phyloP scores from a whole-genome alignment of 2,797 vertebrate species.

The Thalassophryne amazonica region DNA sequence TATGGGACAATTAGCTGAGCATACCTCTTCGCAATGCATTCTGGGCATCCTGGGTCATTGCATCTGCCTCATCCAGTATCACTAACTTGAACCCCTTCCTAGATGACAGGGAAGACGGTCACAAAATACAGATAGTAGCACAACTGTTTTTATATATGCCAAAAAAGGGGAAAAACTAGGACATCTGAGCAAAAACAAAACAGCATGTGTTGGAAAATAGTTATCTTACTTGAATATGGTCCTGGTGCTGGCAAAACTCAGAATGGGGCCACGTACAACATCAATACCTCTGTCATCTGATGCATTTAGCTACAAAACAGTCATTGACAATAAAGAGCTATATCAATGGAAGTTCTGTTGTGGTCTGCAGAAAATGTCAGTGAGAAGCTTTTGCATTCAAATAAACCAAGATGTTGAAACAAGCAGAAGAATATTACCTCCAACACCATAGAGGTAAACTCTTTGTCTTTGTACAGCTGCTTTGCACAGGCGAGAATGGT shows the following conservation, averaged over 20 bases:
- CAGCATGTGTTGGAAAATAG: not conserved
- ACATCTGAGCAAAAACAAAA: not conserved
- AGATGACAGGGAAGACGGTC: conserved; percentile 13
- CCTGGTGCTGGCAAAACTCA: conserved; percentile 95
- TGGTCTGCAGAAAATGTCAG: not conserved
- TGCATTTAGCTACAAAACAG: conserved; percentile 85
- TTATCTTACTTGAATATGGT: conserved; percentile 94
- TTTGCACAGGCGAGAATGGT: conserved; percentile 92
- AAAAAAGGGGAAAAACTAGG: not conserved
- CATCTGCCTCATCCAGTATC: conserved; percentile 97
- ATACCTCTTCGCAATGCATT: conserved; percentile 96
- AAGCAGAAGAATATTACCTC: conserved; percentile 75
- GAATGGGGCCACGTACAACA: conserved; percentile 90
- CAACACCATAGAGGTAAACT: conserved; percentile 94
- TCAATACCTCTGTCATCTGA: conserved; percentile 96
- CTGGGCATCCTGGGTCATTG: conserved; percentile 99
- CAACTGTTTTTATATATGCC: not conserved
- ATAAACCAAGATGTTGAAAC: not conserved
- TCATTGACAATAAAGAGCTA: not conserved
- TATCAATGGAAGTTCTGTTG: not conserved
- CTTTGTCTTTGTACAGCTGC: conserved; percentile 90
- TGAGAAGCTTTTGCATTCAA: not conserved
- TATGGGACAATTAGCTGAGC: conserved; percentile 59
- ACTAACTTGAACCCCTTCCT: conserved; percentile 98
- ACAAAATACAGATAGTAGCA: not conserved